These are phyloP conservation scores for Anser brachyrhynchus DNA, from an alignment of 2,113 vertebrate genomes.

Conservation along the genomic window DNA sequence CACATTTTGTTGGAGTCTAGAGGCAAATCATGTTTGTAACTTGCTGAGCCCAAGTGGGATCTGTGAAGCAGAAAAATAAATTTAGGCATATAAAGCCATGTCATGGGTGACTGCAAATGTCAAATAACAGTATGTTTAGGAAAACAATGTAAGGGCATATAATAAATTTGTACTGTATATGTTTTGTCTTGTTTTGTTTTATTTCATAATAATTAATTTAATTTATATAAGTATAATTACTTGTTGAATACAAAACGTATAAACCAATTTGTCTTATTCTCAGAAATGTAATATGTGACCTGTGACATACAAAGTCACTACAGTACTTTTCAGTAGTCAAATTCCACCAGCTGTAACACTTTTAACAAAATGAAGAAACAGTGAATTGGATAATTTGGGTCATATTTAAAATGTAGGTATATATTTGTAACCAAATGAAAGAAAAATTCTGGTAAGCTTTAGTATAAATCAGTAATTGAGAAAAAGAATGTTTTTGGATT, in stretches of 20 bases:
- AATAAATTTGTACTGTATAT: fast-evolving
- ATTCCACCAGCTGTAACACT: background rate
- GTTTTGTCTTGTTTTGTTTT: background rate
- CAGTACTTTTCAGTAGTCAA: background rate
- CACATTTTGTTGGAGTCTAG: background rate
- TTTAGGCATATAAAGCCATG: background rate
- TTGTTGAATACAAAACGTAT: background rate
- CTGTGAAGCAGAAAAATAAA: background rate
- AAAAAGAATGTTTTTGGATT: background rate
- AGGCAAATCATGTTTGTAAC: background rate
- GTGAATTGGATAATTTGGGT: background rate
- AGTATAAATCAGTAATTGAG: background rate
- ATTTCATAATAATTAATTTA: background rate
- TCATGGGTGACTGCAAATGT: background rate
- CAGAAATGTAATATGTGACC: background rate
- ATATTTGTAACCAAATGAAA: background rate
- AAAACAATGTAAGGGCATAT: background rate
- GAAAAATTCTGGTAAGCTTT: background rate
- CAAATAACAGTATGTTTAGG: background rate
- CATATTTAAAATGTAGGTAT: background rate
- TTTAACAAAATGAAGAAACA: background rate
- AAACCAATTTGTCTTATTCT: background rate
- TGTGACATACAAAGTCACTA: background rate
- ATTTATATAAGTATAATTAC: background rate
- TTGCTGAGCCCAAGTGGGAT: background rate